Percentiles rank a stretch among this genome's conserved stretches.
These are phyloP conservation scores for Coleophora deauratella DNA, from an alignment of 2,888 invertebrate species.

Conservation along the genomic window DNA sequence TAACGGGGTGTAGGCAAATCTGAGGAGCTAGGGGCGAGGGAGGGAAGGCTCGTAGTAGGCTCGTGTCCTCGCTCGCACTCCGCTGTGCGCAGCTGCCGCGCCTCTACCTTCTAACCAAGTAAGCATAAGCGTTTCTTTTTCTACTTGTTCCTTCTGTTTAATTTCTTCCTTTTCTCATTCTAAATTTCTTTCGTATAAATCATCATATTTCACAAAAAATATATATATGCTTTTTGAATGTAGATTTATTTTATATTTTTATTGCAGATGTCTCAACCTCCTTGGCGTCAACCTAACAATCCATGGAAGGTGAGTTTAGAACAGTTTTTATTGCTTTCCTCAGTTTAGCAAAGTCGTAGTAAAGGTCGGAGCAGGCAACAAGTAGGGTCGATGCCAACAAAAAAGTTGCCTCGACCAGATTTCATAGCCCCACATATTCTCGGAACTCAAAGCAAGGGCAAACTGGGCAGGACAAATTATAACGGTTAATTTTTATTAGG, in stretches of 20 bases:
- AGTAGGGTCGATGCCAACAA: conserved; percentile 9
- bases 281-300: not conserved
- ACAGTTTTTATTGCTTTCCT: not conserved
- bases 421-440: not conserved
- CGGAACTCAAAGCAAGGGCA: not conserved
- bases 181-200: conserved; percentile 9
- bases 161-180: not conserved
- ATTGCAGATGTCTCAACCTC: too few species aligned
- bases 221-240: conserved; percentile 1
- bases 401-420: conserved; percentile 3
- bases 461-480: not conserved
- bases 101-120: conserved; percentile 25
- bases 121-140: conserved; percentile 9
- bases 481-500: not conserved
- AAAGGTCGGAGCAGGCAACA: conserved; percentile 5
- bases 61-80: conserved; percentile 42
- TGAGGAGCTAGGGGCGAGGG: conserved; percentile 34
- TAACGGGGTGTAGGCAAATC: conserved; percentile 41
- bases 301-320: not conserved
- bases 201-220: too few species aligned
- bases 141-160: too few species aligned
- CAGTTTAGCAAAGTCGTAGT: not conserved
- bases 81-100: conserved; percentile 51
- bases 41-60: conserved; percentile 32
- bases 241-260: conserved; percentile 6